Evolutionary conservation across 1,140 invertebrate genomes (phyloP).

Genomic region (Saccostrea glomerata): DNA sequence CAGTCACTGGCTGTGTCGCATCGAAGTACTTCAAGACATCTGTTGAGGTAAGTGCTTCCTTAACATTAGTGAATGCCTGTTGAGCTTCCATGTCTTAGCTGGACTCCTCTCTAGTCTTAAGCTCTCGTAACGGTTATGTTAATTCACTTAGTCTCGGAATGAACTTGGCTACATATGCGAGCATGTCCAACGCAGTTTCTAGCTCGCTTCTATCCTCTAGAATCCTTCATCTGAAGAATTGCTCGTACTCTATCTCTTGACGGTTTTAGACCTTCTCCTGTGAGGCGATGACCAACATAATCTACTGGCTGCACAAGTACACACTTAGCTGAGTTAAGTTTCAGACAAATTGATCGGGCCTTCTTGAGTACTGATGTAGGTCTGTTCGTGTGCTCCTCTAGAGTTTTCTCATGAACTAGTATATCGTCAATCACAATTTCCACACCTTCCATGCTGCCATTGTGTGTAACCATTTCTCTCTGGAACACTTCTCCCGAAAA

Average conservation of each 20-base stretch:
- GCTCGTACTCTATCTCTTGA: background rate
- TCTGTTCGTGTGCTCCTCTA: constrained; percentile 37
- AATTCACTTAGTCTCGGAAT: constrained; percentile 57
- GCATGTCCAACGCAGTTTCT: constrained; percentile 60
- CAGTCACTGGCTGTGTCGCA: constrained; percentile 36
- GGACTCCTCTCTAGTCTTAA: constrained; percentile 45
- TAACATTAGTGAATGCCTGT: constrained; percentile 47
- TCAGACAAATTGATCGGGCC: constrained; percentile 12
- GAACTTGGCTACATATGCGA: constrained; percentile 59
- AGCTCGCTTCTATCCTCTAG: constrained; percentile 53
- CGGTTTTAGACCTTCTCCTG: constrained; percentile 7
- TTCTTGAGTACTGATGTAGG: constrained; percentile 10
- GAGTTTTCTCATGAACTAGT: constrained; percentile 49
- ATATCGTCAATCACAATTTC: constrained; percentile 54
- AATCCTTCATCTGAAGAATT: background rate
- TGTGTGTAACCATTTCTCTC: constrained; percentile 38
- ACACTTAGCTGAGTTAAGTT: background rate
- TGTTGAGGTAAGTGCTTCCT: constrained; percentile 39
- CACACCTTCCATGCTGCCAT: constrained; percentile 27
- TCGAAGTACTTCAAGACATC: constrained; percentile 55
- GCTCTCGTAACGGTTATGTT: constrained; percentile 51
- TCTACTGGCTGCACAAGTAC: constrained; percentile 32
- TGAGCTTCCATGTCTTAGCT: constrained; percentile 9
- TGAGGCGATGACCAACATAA: constrained; percentile 39
- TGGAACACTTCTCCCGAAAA: constrained; percentile 52